Evolutionary conservation across 2,797 vertebrate species (phyloP).

Genomic region (Lepus oiostolus): DNA sequence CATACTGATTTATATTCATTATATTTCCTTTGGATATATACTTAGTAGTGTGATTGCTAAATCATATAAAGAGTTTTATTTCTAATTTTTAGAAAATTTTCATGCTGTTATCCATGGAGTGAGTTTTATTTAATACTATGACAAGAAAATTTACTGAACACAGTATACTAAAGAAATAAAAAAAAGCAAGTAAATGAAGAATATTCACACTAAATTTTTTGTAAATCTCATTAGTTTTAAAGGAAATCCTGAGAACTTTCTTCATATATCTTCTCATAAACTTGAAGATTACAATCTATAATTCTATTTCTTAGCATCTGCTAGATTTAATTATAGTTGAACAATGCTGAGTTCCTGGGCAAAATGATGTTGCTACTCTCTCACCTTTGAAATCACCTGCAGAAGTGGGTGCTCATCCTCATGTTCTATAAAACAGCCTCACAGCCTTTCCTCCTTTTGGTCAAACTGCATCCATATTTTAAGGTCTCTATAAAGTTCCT

Average conservation of each 20-base stretch:
- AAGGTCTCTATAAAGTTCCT: neutral
- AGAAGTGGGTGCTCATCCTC: neutral
- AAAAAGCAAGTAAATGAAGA: neutral
- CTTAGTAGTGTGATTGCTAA: neutral
- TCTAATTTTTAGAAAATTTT: neutral
- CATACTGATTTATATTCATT: neutral
- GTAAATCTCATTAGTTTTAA: constrained; percentile 62
- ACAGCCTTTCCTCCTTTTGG: neutral
- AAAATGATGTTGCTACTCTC: neutral
- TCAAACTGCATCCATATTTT: neutral
- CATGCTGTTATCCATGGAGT: neutral
- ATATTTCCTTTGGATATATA: neutral
- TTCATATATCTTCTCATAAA: constrained; percentile 34
- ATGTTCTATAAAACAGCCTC: neutral
- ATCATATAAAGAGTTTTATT: neutral
- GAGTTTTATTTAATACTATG: neutral
- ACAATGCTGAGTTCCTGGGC: neutral
- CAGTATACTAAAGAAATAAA: neutral
- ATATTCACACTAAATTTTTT: constrained; percentile 34
- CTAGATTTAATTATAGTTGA: constrained; percentile 51
- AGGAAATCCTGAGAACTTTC: neutral
- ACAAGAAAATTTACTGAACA: neutral
- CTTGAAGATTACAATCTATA: constrained; percentile 14
- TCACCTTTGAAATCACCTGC: neutral
- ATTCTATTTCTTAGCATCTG: constrained; percentile 18